Evolutionary conservation across 1,140 invertebrate genomes (phyloP).

Genomic region (Drosophila gunungcola): DNA sequence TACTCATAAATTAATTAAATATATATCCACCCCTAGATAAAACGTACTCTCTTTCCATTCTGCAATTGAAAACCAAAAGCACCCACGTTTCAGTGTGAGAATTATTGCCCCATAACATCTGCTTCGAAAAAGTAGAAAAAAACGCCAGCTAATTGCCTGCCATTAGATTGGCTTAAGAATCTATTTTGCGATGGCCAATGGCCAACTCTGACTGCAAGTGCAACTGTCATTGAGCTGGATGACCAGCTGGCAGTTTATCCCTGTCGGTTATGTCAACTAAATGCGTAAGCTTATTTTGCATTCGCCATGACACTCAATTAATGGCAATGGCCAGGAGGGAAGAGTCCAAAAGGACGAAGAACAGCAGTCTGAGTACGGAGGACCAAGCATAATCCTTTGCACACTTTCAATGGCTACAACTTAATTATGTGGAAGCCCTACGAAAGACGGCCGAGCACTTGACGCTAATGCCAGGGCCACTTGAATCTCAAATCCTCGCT

Average conservation of each 20-base stretch:
- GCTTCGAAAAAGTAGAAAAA: not conserved
- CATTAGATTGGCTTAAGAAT: conserved; percentile 41
- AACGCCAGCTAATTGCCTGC: conserved; percentile 15
- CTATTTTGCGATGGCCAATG: conserved; percentile 9
- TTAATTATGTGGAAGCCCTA: conserved; percentile 61
- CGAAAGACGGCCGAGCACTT: conserved; percentile 35
- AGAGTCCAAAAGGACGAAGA: not conserved
- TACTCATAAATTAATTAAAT: not conserved
- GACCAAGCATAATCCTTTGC: conserved; percentile 34
- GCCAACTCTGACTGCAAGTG: conserved; percentile 28
- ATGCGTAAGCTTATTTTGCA: conserved; percentile 66
- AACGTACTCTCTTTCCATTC: no score
- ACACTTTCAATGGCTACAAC: conserved; percentile 44
- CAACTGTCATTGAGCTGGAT: conserved; percentile 33
- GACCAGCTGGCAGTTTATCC: conserved; percentile 44
- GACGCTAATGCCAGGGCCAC: conserved; percentile 49
- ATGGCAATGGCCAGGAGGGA: conserved; percentile 27
- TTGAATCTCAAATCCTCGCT: conserved; percentile 47
- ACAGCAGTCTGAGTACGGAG: not conserved
- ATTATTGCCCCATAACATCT: not conserved
- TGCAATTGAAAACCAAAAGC: no score
- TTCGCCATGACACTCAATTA: conserved; percentile 70
- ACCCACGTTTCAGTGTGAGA: not conserved
- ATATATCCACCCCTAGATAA: no score
- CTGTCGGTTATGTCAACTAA: conserved; percentile 39